Percentiles rank a stretch among this genome's conserved stretches.
These are phyloP conservation scores for Mesembrinibis cayennensis DNA, from an alignment of 2,113 vertebrate species.

Conservation along the genomic window DNA sequence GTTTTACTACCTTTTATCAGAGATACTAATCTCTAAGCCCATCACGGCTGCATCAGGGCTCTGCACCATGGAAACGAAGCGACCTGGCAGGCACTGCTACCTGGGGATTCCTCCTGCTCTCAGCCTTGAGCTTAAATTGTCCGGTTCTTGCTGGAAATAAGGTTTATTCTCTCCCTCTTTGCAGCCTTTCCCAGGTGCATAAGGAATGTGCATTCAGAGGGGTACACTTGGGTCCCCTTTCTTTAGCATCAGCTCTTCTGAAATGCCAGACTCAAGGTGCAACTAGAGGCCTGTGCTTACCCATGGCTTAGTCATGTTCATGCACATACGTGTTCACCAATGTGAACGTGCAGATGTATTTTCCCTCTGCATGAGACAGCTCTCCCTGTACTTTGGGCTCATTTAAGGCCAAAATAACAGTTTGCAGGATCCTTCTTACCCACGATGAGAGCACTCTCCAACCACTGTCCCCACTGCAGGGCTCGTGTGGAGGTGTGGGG, in stretches of 20 bases:
- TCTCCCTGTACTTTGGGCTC: background rate
- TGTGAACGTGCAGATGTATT: rapidly evolving
- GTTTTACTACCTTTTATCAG: background rate
- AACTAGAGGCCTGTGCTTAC: rapidly evolving
- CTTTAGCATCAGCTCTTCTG: background rate
- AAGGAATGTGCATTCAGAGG: background rate
- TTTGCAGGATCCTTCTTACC: background rate
- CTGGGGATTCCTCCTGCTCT: background rate
- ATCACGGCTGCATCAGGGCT: background rate
- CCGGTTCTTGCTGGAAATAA: background rate
- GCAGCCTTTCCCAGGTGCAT: background rate
- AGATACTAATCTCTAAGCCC: background rate
- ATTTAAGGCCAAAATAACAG: background rate
- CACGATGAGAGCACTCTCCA: rapidly evolving
- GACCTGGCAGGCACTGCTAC: background rate
- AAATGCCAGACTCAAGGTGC: background rate
- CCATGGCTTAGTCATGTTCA: rapidly evolving
- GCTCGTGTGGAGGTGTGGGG: background rate
- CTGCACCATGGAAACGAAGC: background rate
- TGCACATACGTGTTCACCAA: rapidly evolving
- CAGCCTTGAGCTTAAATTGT: background rate
- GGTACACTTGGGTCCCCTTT: background rate
- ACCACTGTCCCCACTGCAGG: rapidly evolving
- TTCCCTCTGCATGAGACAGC: background rate
- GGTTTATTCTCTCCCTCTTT: background rate